Percentiles rank a stretch among this genome's conserved stretches.
Conservation (phyloP, 2,113 vertebrate species). For the Petrocephalus zakoni region DNA sequence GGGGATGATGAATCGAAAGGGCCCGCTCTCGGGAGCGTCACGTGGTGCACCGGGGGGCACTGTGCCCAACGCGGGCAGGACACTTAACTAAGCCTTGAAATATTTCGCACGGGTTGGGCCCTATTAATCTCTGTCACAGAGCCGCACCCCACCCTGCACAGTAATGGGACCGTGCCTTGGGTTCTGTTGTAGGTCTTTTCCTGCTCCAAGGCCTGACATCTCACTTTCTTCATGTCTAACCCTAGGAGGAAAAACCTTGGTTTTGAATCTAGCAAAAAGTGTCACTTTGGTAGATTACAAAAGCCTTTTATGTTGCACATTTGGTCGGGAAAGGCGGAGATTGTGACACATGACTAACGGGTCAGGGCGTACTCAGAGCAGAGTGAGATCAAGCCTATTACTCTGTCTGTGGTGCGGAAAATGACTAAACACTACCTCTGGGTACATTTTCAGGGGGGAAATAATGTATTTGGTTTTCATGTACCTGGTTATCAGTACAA, state of each 20-base stretch:
- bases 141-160: background rate
- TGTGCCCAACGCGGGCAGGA: background rate
- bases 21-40: background rate
- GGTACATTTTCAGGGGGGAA: background rate
- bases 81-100: background rate
- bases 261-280: constrained; percentile 1
- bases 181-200: background rate
- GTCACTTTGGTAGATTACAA: background rate
- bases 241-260: background rate
- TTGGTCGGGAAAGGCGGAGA: background rate
- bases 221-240: background rate
- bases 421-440: background rate
- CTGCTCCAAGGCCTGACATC: background rate
- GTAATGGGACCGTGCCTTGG: background rate
- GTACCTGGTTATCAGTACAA: background rate
- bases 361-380: background rate
- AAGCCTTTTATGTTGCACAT: background rate
- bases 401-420: background rate
- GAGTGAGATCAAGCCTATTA: background rate
- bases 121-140: constrained; percentile 8
- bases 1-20: background rate
- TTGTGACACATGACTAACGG: background rate
- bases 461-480: background rate
- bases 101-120: background rate
- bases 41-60: background rate